A percentile compares a stretch with the other conserved stretches of the same genome.
These are phyloP conservation scores for Dusona sp. DNA, from an alignment of 2,888 invertebrate species.

Conservation along the genomic window DNA sequence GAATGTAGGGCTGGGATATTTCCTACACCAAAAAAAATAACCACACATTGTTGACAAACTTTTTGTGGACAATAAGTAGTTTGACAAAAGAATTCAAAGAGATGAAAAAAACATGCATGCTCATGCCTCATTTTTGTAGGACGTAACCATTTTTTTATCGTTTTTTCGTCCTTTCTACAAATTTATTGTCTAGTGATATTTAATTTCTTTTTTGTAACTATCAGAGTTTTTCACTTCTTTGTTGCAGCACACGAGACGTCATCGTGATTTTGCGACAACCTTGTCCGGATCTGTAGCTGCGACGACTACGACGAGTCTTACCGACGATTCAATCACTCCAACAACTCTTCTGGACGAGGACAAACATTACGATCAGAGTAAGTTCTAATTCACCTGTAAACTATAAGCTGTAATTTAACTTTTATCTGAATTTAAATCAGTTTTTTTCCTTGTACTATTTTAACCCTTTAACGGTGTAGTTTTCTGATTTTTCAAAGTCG, in stretches of 20 bases:
- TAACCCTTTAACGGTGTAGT: too few species aligned
- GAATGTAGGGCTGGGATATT: slow-evolving; percentile 32
- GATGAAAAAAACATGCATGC: neutral
- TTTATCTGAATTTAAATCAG: neutral
- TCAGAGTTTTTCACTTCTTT: slow-evolving; percentile 49
- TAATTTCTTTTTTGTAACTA: neutral
- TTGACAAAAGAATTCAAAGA: neutral
- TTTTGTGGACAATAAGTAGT: neutral
- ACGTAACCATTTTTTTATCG: neutral
- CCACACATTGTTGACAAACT: neutral
- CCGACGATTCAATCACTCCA: slow-evolving; percentile 60
- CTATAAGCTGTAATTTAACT: neutral
- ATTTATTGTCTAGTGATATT: neutral
- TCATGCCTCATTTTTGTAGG: neutral
- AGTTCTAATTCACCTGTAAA: slow-evolving; percentile 33
- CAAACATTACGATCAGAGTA: slow-evolving; percentile 69
- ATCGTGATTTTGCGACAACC: slow-evolving; percentile 75
- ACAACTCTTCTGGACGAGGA: slow-evolving; percentile 56
- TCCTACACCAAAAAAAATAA: neutral
- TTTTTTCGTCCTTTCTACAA: neutral
- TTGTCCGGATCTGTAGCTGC: slow-evolving; percentile 57
- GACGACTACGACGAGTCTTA: slow-evolving; percentile 51
- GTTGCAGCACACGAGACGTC: slow-evolving; percentile 80
- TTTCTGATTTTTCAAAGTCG: too few species aligned
- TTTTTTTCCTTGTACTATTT: neutral